These are phyloP conservation scores for Parauchenoglanis punctatus DNA, from an alignment of 2,797 vertebrate species.

Conservation along the genomic window DNA sequence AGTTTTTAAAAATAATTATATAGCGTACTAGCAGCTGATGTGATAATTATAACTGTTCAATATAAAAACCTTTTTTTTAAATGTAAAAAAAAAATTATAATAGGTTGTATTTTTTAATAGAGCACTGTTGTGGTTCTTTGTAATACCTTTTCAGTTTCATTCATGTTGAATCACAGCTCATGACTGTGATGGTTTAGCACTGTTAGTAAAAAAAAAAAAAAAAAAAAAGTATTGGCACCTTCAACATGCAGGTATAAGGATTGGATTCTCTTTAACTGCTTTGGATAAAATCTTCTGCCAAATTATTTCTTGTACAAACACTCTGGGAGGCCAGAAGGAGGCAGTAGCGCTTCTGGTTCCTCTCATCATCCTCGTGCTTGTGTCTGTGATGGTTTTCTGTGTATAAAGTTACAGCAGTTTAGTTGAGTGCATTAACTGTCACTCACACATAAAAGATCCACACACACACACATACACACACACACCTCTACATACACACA, in stretches of 20 bases:
- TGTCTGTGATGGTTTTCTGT: neutral
- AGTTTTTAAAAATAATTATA: neutral
- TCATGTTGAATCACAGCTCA: neutral
- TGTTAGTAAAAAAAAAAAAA: neutral
- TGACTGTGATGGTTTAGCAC: neutral
- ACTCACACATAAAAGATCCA: neutral
- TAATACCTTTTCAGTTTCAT: neutral
- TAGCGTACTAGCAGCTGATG: neutral
- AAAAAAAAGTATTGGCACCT: neutral
- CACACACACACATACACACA: conserved; percentile 6
- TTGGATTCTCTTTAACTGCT: neutral
- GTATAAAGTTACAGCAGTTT: neutral
- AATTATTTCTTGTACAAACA: neutral
- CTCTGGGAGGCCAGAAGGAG: conserved; percentile 8
- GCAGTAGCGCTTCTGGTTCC: neutral
- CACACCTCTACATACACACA: neutral
- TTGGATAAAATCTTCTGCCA: neutral
- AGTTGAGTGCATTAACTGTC: neutral
- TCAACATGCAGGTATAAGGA: neutral
- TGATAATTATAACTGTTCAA: no score
- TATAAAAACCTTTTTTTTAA: no score
- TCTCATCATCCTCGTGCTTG: neutral
- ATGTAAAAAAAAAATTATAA: no score
- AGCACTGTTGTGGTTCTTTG: neutral
- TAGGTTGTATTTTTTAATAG: no score